These are phyloP conservation scores for Columbina picui DNA, from an alignment of 2,113 vertebrate species.

Conservation along the genomic window DNA sequence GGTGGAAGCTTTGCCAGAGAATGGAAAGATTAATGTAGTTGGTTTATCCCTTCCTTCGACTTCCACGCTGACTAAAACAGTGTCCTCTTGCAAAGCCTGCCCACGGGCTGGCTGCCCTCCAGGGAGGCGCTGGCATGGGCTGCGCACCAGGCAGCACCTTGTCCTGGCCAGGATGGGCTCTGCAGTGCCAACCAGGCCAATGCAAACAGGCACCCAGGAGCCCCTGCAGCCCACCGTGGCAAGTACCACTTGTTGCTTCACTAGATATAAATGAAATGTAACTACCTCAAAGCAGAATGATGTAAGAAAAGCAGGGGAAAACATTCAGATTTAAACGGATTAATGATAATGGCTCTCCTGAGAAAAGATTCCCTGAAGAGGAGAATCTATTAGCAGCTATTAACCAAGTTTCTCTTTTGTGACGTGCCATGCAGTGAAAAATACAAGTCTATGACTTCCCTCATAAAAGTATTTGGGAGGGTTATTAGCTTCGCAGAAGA, in stretches of 20 bases:
- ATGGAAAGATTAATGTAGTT: conserved; percentile 65
- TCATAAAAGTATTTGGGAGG: not conserved
- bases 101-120: conserved; percentile 64
- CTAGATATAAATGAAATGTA: conserved; percentile 7
- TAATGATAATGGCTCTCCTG: not conserved
- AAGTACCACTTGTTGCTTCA: conserved; percentile 9
- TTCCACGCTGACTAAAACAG: conserved; percentile 64
- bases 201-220: conserved; percentile 48
- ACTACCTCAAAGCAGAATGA: conserved; percentile 40
- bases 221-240: conserved; percentile 3
- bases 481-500: not conserved
- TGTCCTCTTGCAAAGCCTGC: conserved; percentile 65
- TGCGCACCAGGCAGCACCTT: conserved; percentile 71
- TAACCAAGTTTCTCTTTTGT: not conserved
- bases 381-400: conserved; percentile 18
- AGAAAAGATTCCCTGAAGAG: conserved; percentile 37
- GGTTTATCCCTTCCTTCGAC: conserved; percentile 67
- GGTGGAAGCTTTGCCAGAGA: conserved; percentile 56
- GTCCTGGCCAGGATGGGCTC: conserved; percentile 73
- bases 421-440: not conserved
- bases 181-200: conserved; percentile 55
- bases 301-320: conserved; percentile 31
- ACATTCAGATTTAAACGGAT: conserved; percentile 60
- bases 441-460: not conserved
- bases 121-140: conserved; percentile 61